These are phyloP conservation scores for Spialia ferax DNA, from an alignment of 2,888 invertebrate genomes.

Conservation along the genomic window DNA sequence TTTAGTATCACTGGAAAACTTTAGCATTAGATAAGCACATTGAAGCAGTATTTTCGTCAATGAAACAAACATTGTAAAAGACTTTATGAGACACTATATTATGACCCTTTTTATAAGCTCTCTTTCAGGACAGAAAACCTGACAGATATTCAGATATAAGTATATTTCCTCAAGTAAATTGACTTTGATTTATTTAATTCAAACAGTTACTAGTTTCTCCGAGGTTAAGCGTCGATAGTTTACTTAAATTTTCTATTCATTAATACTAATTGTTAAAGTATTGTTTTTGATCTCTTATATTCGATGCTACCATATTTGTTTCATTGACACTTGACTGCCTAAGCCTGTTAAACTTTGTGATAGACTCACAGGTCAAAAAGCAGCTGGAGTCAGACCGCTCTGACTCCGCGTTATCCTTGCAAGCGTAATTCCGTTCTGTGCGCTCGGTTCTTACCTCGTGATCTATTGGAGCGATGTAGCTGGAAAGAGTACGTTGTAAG, in stretches of 20 bases:
- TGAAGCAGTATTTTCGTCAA: conserved; percentile 17
- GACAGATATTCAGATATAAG: no score
- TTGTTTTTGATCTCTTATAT: background rate
- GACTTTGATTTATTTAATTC: no score
- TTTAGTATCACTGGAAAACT: background rate
- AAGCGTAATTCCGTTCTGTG: conserved; percentile 65
- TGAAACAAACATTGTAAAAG: conserved; percentile 8
- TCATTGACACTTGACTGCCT: conserved; percentile 9
- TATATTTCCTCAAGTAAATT: no score
- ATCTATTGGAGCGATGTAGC: conserved; percentile 81
- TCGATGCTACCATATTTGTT: conserved; percentile 7
- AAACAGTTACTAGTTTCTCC: no score
- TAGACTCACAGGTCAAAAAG: conserved; percentile 83
- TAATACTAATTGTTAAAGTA: no score
- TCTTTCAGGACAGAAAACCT: no score
- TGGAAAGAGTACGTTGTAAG: conserved; percentile 51
- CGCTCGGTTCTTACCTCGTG: conserved; percentile 76
- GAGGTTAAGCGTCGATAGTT: no score
- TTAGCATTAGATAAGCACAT: conserved; percentile 27
- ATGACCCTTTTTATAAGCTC: background rate
- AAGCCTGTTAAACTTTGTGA: conserved; percentile 36
- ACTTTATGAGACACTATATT: background rate
- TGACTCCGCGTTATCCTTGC: conserved; percentile 71
- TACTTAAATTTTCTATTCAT: no score
- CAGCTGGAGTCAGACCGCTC: conserved; percentile 82